Base-by-base conservation (phyloP, 2,888 invertebrate species). In the Crocallis elinguaria region DNA sequence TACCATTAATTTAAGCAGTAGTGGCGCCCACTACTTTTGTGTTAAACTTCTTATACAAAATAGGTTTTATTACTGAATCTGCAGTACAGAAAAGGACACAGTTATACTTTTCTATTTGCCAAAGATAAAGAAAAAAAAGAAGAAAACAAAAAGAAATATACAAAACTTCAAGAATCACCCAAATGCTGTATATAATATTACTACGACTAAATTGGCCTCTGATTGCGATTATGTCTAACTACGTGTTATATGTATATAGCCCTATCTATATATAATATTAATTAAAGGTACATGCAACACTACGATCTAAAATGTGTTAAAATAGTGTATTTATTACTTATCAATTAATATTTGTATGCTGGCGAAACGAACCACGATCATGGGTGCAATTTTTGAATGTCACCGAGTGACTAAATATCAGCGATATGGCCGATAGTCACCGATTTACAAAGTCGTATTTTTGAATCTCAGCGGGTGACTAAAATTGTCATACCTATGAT, bases 201-300 rank as follows among this genome's bases (percentile, higher is more conserved):
- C 87, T 88, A 87, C 70, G 1, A 69, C 87, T 87, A 88, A 75
- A 66, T 88, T 88, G 88, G 89, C 88, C 84, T 72, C 88, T 73
- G 71, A 65, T 75, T 68, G 85, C 86, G 88, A 71, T 75, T 73
- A 51, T 62, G 57, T 66, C 71, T 74, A 72, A 45, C 72, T 84
- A 84, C 71, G 82, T 83, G 79, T 66, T n/a, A n/a, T n/a, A 66
- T 62, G 41, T 63, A 32, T 58, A 50, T 56, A n/a, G 19, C 55
- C 12, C n/a, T 45, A 45, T n/a, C 35, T 41, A 50, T 23, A 35
- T 23, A 32, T 49, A 29, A 11, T 12, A 19, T 8, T 32, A 19
- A 12, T n/a, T 12, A 29, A 11, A 41, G 16, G 4, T 35, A 35
- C 9, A 36, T 41, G 36, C 41, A 17, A 29, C 12, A 27, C 29